Conservation (phyloP, 1,140 invertebrate genomes). For the Scaptomyza graminum region DNA sequence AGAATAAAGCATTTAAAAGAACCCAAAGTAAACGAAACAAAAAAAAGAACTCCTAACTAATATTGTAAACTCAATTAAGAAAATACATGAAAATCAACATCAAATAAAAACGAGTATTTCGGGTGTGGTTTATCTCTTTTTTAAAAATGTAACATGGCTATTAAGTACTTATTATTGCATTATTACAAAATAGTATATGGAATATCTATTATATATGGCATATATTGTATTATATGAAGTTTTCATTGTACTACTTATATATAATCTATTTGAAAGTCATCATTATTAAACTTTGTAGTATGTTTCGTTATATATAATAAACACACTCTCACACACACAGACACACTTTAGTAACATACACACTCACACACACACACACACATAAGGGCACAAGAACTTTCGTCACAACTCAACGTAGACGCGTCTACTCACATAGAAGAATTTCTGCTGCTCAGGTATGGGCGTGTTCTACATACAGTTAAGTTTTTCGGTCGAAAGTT, state of each 20-base stretch:
- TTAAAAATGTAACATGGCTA: constrained; percentile 61
- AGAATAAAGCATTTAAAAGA: constrained; percentile 11
- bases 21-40: constrained; percentile 11
- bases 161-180: constrained; percentile 71
- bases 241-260: constrained; percentile 78
- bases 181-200: constrained; percentile 71
- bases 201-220: constrained; percentile 73
- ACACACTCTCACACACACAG: constrained; percentile 45
- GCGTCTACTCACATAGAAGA: constrained; percentile 76
- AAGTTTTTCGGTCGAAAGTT: constrained; percentile 6
- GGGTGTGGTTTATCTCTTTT: constrained; percentile 51
- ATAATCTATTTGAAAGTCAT: constrained; percentile 73
- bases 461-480: constrained; percentile 55
- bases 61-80: constrained; percentile 16
- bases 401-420: constrained; percentile 33
- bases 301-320: constrained; percentile 72
- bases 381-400: constrained; percentile 15
- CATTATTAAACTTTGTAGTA: constrained; percentile 76
- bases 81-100: constrained; percentile 25
- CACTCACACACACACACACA: constrained; percentile 27
- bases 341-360: constrained; percentile 44
- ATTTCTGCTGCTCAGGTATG: constrained; percentile 81
- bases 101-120: constrained; percentile 33
- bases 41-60: constrained; percentile 45
- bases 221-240: constrained; percentile 78